Evolutionary conservation across 2,797 vertebrate species (phyloP).

Genomic region (Galago senegalensis): DNA sequence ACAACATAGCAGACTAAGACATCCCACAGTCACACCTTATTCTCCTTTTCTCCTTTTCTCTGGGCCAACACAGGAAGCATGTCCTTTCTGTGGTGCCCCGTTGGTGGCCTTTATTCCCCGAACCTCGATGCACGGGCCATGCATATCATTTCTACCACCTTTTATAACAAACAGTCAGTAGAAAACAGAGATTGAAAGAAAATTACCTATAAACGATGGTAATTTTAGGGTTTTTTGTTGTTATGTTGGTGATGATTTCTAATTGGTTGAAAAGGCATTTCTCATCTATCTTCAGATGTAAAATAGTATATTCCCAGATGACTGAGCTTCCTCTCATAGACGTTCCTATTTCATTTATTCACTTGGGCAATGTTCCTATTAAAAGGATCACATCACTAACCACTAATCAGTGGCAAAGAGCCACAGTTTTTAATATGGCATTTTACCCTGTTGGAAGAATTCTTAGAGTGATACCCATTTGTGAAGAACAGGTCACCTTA

Average conservation of each 20-base stretch:
- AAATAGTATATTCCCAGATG: background rate
- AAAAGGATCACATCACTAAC: background rate
- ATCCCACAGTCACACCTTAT: background rate
- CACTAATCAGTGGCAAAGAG: background rate
- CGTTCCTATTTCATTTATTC: background rate
- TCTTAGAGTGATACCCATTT: background rate
- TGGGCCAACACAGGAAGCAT: background rate
- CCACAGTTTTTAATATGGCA: background rate
- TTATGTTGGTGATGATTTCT: background rate
- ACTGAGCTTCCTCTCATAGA: background rate
- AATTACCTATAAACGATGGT: background rate
- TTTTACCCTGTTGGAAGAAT: background rate
- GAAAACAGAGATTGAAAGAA: background rate
- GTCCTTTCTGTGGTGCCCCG: background rate
- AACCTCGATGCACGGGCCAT: background rate
- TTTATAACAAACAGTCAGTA: background rate
- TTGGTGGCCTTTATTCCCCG: background rate
- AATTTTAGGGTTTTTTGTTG: background rate
- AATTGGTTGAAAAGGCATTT: background rate
- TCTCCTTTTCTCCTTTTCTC: background rate
- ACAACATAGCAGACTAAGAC: background rate
- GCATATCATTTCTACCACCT: background rate
- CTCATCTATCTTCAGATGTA: background rate
- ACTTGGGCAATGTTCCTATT: background rate
- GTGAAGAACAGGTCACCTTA: background rate